phyloP scores from a whole-genome alignment of 1,140 invertebrate genomes.

The Euglossa dilemma region DNA sequence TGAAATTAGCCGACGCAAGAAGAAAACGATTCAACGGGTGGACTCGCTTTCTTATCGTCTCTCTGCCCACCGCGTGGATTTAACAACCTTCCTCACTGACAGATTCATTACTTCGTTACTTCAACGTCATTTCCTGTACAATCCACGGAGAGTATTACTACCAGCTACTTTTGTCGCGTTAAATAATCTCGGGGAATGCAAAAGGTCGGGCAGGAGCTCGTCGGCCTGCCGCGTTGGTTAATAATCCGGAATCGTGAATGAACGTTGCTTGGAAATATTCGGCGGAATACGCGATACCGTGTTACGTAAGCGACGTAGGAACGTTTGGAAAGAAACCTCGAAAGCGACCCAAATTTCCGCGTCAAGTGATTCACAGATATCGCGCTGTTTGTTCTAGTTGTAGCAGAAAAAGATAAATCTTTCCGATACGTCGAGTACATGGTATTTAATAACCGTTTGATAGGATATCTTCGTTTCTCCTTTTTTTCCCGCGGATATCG shows the following conservation, averaged over 20 bases:
- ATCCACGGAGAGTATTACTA: slow-evolving; percentile 32
- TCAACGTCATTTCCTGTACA: slow-evolving; percentile 45
- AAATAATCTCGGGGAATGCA: not conserved
- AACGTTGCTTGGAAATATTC: not conserved
- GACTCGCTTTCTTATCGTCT: slow-evolving; percentile 47
- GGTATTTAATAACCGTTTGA: too few relatives aligned
- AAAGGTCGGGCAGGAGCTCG: not conserved
- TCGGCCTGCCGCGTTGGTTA: not conserved
- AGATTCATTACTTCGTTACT: slow-evolving; percentile 36
- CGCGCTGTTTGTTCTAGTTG: not conserved
- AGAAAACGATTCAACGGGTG: slow-evolving; percentile 3
- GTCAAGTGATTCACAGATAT: not conserved
- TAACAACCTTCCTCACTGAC: slow-evolving; percentile 52
- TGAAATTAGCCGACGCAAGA: not conserved
- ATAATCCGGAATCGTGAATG: not conserved
- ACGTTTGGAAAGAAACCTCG: not conserved
- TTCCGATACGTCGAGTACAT: too few relatives aligned
- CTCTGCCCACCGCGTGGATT: slow-evolving; percentile 17
- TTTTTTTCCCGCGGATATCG: too few relatives aligned
- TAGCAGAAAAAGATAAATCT: not conserved
- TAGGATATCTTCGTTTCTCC: too few relatives aligned
- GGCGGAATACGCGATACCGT: not conserved
- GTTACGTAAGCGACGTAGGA: not conserved
- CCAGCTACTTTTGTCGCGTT: not conserved
- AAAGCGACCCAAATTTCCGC: not conserved